Base-by-base conservation (phyloP, 2,113 vertebrate species). In the Papio anubis region DNA sequence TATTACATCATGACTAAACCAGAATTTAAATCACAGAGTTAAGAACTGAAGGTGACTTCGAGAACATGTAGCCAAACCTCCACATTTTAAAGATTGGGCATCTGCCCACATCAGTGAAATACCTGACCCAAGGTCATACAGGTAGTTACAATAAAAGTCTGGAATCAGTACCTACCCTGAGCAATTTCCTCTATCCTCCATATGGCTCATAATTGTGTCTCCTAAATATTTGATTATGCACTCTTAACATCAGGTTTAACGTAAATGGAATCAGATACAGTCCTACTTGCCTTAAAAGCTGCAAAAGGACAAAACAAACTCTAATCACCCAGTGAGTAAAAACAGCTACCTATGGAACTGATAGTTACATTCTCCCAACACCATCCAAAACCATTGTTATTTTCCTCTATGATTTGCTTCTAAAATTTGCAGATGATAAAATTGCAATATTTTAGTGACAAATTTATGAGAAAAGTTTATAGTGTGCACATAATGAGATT, bases 391-490 rank as follows among this genome's bases (percentile, higher is more conserved):
- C 16, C 64, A 57, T n/a, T 13, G 48, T 32, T 84, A 21, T 90
- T 80, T 87, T 35, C 78, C 94, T 95, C 9, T 72, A 73, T 68
- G 35, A 45, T 66, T 30, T 96, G 4, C 59, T 84, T 81, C 18
- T 68, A 80, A 66, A 8, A 76, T n/a, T 43, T 97, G 59, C 4
- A 96, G 96, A 57, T 81, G 2, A 93, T 72, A 94, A 76, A 21
- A 17, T 64, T 70, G 32, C 4, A 32, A 5, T 85, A 96, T 96
- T 98, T 97, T 48, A 79, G 25, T 80, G 82, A 68, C 17, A 59
- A 25, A 55, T 64, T 94, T 57, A 50, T 95, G 48, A 94, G 88
- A 92, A 96, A 97, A 94, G 17, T 4, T 88, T 96, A 73, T 68
- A 91, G 85, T 95, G 82, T 45, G 5, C 8, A 72, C 18, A 14